A percentile compares a stretch with the other conserved stretches of the same genome.
Conservation (phyloP, 2,797 vertebrate species). For the Lacerta viridis region DNA sequence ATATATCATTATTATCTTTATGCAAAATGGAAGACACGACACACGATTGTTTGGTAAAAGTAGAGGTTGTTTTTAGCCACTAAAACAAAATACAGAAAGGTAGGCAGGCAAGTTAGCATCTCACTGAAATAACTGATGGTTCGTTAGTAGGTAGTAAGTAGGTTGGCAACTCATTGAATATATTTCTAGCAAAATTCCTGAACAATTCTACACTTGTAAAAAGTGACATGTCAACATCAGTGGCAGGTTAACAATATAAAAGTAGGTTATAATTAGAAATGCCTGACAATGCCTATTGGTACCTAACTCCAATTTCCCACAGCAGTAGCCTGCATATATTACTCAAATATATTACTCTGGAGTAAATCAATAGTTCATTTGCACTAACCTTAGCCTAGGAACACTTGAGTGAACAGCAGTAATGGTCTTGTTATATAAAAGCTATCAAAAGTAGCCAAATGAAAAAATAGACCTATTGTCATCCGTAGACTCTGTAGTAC, state of each 20-base stretch:
- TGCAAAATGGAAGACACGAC: conserved; percentile 12
- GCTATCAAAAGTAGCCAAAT: conserved; percentile 77
- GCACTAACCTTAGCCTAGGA: conserved; percentile 59
- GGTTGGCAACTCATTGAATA: conserved; percentile 12
- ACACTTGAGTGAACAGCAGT: conserved; percentile 66
- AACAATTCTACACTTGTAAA: conserved; percentile 58
- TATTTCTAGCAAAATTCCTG: conserved; percentile 58
- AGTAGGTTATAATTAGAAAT: conserved; percentile 52
- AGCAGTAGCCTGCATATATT: conserved; percentile 66
- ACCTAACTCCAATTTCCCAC: conserved; percentile 56
- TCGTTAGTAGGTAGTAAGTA: too few species aligned
- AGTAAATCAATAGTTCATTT: conserved; percentile 65
- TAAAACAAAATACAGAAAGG: conserved; percentile 44
- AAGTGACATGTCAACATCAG: conserved; percentile 55
- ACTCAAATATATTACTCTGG: conserved; percentile 74
- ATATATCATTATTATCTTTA: conserved; percentile 2
- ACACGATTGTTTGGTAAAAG: conserved; percentile 1
- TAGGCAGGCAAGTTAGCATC: not conserved
- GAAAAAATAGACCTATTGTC: conserved; percentile 54
- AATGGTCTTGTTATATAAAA: conserved; percentile 77
- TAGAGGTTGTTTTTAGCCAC: conserved; percentile 7
- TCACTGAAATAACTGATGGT: too few species aligned
- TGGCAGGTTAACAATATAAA: conserved; percentile 65
- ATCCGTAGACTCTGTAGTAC: conserved; percentile 54
- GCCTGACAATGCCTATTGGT: conserved; percentile 25